These are phyloP conservation scores for Acanthornis magna DNA, from an alignment of 2,797 vertebrate genomes.

Conservation along the genomic window DNA sequence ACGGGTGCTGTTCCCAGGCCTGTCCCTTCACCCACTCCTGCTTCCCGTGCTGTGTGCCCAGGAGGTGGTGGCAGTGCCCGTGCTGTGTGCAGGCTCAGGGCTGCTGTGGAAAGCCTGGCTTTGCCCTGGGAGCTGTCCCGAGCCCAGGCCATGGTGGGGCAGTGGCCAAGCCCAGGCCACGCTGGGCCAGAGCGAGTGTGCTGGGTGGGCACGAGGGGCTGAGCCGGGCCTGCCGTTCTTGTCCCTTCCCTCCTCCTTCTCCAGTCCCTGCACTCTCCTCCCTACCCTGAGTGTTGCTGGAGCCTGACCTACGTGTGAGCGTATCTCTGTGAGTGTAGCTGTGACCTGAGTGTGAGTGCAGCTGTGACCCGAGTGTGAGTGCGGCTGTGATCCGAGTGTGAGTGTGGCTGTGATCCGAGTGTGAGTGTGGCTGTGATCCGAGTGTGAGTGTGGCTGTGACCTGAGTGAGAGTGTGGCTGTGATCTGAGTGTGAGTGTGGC, in stretches of 20 bases:
- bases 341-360: too few species aligned
- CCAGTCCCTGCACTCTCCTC: background rate
- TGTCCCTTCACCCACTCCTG: background rate
- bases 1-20: fast-evolving
- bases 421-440: background rate
- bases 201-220: background rate
- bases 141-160: background rate
- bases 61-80: background rate
- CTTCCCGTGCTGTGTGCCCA: background rate
- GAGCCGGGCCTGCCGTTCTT: background rate
- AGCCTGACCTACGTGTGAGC: background rate
- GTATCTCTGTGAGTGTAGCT: fast-evolving
- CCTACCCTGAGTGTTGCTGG: background rate
- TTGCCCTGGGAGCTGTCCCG: background rate
- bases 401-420: too few species aligned
- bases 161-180: fast-evolving
- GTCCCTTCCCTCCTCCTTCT: background rate
- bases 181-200: background rate
- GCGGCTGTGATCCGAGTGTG: too few species aligned
- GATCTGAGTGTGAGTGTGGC: background rate
- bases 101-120: background rate
- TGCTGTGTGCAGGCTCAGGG: background rate
- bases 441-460: background rate
- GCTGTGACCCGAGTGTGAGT: too few species aligned
- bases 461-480: too few species aligned